Base-by-base conservation (phyloP, 2,888 invertebrate genomes). In the Chrysopilus asiliformis region DNA sequence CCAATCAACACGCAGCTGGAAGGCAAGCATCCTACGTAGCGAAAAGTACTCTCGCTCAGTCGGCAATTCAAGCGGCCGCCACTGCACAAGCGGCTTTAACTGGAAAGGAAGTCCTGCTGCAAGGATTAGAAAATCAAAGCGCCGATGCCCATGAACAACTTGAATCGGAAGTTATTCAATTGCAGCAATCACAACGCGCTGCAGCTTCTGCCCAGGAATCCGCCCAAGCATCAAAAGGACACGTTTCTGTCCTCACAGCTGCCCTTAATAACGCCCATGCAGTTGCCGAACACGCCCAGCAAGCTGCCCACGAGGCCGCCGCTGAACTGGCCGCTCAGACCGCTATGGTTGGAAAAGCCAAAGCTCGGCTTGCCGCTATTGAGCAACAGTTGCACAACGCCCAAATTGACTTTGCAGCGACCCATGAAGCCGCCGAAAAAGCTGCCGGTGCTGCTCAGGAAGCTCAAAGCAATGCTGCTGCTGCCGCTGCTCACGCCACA, bases 21-120 rank as follows among this genome's bases (percentile, higher is more conserved):
- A 74, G 76, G 40, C 83, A 83, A 55, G 83, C 82, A 0, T 80
- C 82, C 1, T 83, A 77, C 51, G 74, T 79, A 4, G 82, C 81
- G 1, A 81, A 82, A 60, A 78, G 78, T 0, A 12, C 17, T 7
- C 53, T 83, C 25, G 82, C 82, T 0, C 81, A 82, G 53, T 74
- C 79, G 0, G 82, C 83, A 0, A 74, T 76, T 1, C 74, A 81
- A 51, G 72, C 81, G 4, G 73, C 75, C 1, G 72, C 71, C 12
- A 76, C 75, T 2, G 76, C 74, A 0, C 71, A 74, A 19, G 74
- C 75, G 1, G 82, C 66, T 48, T 70, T 66, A 53, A 79, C 65
- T 55, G 82, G 72, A 55, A 76, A 75, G 47, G 72, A 73, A 44
- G 74, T 77, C 17, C 65, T 78, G 45, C 58, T 76, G 30, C 66